A percentile compares a stretch with the other conserved stretches of the same genome.
Evolutionary conservation across 2,888 invertebrate genomes (phyloP).

Genomic region (Euplexia lucipara): DNA sequence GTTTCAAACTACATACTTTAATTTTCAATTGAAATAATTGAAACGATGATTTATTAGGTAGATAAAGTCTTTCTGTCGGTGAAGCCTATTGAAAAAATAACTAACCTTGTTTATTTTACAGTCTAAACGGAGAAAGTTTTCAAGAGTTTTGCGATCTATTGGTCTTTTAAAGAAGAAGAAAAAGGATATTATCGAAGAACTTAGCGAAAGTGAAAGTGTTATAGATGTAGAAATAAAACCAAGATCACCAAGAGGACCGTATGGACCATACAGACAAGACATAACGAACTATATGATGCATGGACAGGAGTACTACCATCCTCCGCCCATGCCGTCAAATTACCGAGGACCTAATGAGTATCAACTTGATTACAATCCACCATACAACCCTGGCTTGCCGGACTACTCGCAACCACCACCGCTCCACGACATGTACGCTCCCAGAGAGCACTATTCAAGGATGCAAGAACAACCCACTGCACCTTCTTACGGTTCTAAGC

Average conservation of each 20-base stretch:
- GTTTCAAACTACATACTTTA: no score
- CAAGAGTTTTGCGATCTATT: slow-evolving; percentile 76
- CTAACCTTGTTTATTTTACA: slow-evolving; percentile 66
- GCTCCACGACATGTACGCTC: slow-evolving; percentile 45
- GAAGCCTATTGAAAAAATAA: background rate
- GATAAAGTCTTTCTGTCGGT: background rate
- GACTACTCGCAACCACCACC: slow-evolving; percentile 45
- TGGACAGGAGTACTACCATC: slow-evolving; percentile 76
- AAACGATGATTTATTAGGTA: no score
- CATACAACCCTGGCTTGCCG: slow-evolving; percentile 58
- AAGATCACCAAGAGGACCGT: slow-evolving; percentile 66
- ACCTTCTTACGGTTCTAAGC: slow-evolving; percentile 47
- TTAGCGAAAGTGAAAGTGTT: slow-evolving; percentile 77
- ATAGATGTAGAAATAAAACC: slow-evolving; percentile 70
- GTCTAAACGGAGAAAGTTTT: slow-evolving; percentile 74
- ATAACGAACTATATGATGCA: slow-evolving; percentile 81
- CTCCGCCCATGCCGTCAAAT: slow-evolving; percentile 69
- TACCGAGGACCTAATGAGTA: slow-evolving; percentile 54
- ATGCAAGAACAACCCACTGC: slow-evolving; percentile 43
- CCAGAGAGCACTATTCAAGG: slow-evolving; percentile 25
- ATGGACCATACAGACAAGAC: slow-evolving; percentile 76
- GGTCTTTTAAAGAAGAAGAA: slow-evolving; percentile 80
- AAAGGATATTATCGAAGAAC: slow-evolving; percentile 77
- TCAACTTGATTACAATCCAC: slow-evolving; percentile 57
- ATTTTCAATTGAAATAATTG: no score